These are phyloP conservation scores for Drosophila longiperda DNA, from an alignment of 2,888 invertebrate species.

Conservation along the genomic window DNA sequence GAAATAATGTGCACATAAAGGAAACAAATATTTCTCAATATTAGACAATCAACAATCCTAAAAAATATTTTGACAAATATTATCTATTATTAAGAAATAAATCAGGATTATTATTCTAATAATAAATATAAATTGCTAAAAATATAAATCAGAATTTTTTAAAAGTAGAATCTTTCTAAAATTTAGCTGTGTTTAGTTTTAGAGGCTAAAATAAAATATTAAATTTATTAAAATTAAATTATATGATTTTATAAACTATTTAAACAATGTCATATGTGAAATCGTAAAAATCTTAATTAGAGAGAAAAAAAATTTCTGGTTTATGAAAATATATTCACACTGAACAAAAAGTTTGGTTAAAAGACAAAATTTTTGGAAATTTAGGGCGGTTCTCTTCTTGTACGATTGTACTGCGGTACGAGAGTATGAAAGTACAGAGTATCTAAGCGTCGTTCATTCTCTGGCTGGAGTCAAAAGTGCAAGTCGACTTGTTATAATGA, in stretches of 20 bases:
- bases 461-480: neutral
- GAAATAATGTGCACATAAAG: no score
- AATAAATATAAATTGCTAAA: no score
- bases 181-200: no score
- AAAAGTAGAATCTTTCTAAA: no score
- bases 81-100: neutral
- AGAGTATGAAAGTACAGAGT: conserved; percentile 12
- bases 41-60: neutral
- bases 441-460: neutral
- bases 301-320: neutral
- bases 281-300: neutral
- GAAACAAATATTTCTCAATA: neutral
- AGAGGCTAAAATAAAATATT: neutral
- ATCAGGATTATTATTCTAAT: neutral
- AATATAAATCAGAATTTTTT: no score
- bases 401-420: neutral
- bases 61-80: no score
- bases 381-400: neutral
- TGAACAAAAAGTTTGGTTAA: neutral
- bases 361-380: neutral
- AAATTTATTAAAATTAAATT: neutral
- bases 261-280: neutral
- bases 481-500: conserved; percentile 59
- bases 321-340: no score
- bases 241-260: neutral